Evolutionary conservation across 2,113 vertebrate genomes (phyloP).

Genomic region (Narcine bancroftii): DNA sequence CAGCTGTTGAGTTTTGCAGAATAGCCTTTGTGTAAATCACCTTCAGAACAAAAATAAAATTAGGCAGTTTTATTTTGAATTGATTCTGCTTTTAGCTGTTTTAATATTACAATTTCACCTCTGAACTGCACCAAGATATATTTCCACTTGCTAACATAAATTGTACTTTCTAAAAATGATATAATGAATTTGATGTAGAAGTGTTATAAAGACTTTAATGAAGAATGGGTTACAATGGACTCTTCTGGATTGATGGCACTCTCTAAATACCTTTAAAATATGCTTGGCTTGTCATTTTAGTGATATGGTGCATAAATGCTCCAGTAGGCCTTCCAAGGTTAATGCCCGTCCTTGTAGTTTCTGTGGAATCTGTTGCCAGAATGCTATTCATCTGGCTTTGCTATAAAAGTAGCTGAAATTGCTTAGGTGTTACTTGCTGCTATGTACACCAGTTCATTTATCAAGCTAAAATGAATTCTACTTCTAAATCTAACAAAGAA

Average conservation of each 20-base stretch:
- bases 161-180: conserved; percentile 33
- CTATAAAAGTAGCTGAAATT: conserved; percentile 53
- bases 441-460: conserved; percentile 52
- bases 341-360: conserved; percentile 59
- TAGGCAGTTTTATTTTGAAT: conserved; percentile 32
- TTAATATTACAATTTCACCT: conserved; percentile 5
- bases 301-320: conserved; percentile 43
- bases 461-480: conserved; percentile 48
- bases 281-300: conserved; percentile 37
- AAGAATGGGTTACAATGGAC: conserved; percentile 35
- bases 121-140: conserved; percentile 32
- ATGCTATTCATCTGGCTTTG: conserved; percentile 57
- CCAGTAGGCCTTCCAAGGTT: conserved; percentile 56
- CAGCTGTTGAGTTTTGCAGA: not conserved
- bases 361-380: conserved; percentile 51
- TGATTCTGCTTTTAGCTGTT: conserved; percentile 12
- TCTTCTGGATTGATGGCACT: conserved; percentile 36
- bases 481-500: conserved; percentile 25
- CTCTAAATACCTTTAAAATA: conserved; percentile 38
- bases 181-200: conserved; percentile 35
- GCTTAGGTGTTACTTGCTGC: conserved; percentile 52
- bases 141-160: conserved; percentile 34
- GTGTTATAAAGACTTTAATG: conserved; percentile 32
- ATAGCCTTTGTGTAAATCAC: conserved; percentile 25
- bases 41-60: conserved; percentile 13